Base-by-base conservation (phyloP, 2,797 vertebrate genomes). In the Pempheris klunzingeri region DNA sequence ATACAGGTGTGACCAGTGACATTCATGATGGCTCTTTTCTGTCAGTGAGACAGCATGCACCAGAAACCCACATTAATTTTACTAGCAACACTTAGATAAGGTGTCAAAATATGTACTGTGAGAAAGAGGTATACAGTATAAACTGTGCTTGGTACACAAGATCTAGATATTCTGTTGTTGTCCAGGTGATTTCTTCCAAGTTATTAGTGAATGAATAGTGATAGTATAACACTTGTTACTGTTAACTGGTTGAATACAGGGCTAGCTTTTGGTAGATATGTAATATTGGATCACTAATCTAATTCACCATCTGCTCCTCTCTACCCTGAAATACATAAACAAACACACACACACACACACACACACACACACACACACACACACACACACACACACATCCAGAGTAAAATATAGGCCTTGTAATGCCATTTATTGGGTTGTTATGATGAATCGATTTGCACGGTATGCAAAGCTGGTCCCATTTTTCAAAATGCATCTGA, bases 391-490 rank as follows among this genome's bases (percentile, higher is more conserved):
- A 22, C 30, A 36, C n/a, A 39, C 7, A 63, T 3, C 24, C 49
- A 50, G 2, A 30, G 11, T 36, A 18, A 57, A 50, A 46, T 41
- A 20, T 4, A 70, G 22, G 38, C 54, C 44, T 70, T 78, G 38
- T 64, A 18, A 71, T 58, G 28, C 39, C 28, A 43, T 72, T 58
- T 64, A 67, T n/a, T 68, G 28, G 24, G 54, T 57, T 55, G 60
- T 67, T 44, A 43, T 39, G 36, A 74, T 57, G 11, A 74, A 74
- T 50, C 46, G 39, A 70, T 74, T 70, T 74, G 36, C 24, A 62
- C 5, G 14, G 26, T 52, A n/a, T 0, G 1, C 22, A 62, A 72
- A 78, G 74, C 53, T 60, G 38, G 7, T 54, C 47, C 65, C 36
- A 39, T 54, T 69, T 69, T 61, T 53, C 70, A 64, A 64, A n/a